Evolutionary conservation across 92 coral and sea anemone genomes (phyloP).

Genomic region (Epizoanthus rinbou): DNA sequence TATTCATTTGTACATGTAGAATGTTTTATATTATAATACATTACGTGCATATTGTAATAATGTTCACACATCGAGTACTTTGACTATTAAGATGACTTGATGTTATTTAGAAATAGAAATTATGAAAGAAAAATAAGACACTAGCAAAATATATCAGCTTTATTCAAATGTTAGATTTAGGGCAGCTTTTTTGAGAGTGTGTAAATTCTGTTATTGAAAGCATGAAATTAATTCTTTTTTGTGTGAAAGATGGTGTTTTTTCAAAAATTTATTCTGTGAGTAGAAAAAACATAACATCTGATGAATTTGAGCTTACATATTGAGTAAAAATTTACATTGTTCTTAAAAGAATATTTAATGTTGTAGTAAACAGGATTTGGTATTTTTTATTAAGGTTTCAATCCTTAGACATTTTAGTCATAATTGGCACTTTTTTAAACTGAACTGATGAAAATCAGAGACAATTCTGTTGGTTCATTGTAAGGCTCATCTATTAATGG

Average conservation of each 20-base stretch:
- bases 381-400: slow-evolving; percentile 9
- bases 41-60: too few species aligned
- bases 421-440: slow-evolving; percentile 14
- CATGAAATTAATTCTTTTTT: neutral
- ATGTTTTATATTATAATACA: too few species aligned
- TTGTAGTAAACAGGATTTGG: neutral
- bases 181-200: neutral
- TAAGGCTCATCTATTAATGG: neutral
- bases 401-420: neutral
- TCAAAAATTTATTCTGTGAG: slow-evolving; percentile 1
- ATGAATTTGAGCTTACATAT: neutral
- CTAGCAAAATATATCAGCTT: neutral
- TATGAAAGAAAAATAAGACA: neutral
- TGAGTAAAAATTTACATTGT: slow-evolving; percentile 16
- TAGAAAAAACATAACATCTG: neutral
- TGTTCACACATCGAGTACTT: too few species aligned
- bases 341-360: neutral
- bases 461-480: slow-evolving; percentile 4
- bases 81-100: too few species aligned
- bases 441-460: slow-evolving; percentile 2
- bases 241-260: neutral
- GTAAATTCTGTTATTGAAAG: neutral
- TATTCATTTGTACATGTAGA: too few species aligned
- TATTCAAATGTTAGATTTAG: neutral
- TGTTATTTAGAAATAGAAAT: neutral